Base-by-base conservation (phyloP, 2,113 vertebrate species). In the Lamprotornis superbus region DNA sequence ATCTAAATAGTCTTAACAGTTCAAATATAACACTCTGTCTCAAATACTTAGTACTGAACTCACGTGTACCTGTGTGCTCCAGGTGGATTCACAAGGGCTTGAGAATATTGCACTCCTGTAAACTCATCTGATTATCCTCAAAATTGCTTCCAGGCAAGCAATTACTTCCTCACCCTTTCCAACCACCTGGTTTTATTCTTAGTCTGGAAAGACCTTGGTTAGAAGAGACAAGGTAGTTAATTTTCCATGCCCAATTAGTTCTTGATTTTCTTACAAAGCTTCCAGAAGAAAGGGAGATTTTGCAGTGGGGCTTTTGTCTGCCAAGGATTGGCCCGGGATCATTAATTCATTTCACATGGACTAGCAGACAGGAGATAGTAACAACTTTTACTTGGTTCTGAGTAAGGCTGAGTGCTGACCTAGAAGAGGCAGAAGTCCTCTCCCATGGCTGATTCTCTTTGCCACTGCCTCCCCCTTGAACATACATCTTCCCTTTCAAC, bases 51-150 rank as follows among this genome's bases (percentile, higher is more conserved):
- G 53, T n/a, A 68, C 6, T 0, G 0, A 37, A 47, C 30, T 93
- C 12, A 27, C 30, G 7, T 1, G 1, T 49, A 64, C 20, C 28
- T 76, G 1, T 39, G 31, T 61, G 93, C 80, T 85, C 30, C 40
- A 49, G 46, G 19, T 2, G 9, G 12, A 12, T 82, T 87, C 71
- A 44, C 35, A 37, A 60, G 12, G n/a, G 3, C 23, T 63, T 68
- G 39, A 79, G 83, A 49, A 18, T 20, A 21, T 3, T 15, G 15
- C 0, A 0, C 8, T 74, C 27, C 44, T 30, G 5, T 35, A 21
- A 71, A 75, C 19, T 52, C 39, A n/a, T 42, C 10, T 19, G 46
- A 28, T 59, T 57, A 52, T 68, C 40, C 56, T 75, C 76, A 95
- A n/a, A 94, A 82, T 4, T 40, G 15, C 27, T 69, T 33, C 20